Percentiles rank a stretch among this genome's conserved stretches.
phyloP scores from a whole-genome alignment of 2,113 vertebrate species.

The Dolichotis patagonum region DNA sequence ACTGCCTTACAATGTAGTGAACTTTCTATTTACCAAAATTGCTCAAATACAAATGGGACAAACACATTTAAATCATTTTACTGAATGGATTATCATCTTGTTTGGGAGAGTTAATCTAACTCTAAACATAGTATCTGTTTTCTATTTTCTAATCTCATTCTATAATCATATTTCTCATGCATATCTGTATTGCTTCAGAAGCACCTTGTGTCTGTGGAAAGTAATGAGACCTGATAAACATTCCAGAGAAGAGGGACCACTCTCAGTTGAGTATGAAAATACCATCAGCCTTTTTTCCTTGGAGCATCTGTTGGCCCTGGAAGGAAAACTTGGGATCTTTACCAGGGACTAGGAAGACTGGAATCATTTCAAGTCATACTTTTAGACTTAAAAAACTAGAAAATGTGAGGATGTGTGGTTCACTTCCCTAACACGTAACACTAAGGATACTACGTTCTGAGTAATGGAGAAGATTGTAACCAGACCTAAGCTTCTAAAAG shows the following conservation, averaged over 20 bases:
- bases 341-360: neutral
- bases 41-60: neutral
- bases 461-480: neutral
- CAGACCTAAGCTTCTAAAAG: neutral
- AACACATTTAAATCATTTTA: neutral
- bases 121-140: neutral
- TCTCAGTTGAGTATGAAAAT: neutral
- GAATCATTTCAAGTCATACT: neutral
- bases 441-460: neutral
- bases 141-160: neutral
- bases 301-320: neutral
- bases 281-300: neutral
- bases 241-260: neutral
- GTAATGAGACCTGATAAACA: neutral
- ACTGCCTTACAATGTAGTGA: neutral
- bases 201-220: neutral
- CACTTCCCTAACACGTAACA: neutral
- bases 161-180: neutral
- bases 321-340: neutral
- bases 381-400: neutral
- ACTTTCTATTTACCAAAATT: neutral
- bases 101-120: neutral
- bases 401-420: neutral
- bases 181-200: neutral
- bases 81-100: neutral